Evolutionary conservation across 37 sponge, comb jelly and placozoan genomes (phyloP), one percentile per base, ranked within the genome.

Genomic region (Dysidea cf. avara): DNA sequence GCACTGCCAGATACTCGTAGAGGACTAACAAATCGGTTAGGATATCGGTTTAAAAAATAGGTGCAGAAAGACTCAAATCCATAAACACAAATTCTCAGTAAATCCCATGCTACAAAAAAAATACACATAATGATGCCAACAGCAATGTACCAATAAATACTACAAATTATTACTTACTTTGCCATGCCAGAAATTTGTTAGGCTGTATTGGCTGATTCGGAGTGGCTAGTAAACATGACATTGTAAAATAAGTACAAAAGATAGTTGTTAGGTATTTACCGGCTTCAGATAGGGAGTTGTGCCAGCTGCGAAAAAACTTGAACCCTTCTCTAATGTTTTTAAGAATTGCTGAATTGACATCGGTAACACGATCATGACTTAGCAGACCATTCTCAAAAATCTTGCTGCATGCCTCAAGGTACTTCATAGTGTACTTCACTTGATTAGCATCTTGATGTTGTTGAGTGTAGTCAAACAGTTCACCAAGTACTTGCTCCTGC

Each of bases 361-460:
- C 38, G 6, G 3, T 64, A 24, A 75, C 51, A n/a, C 32, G 30
- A 3, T 2, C 47, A 38, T 63, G 76, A 26, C 64, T 7, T 5
- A 77, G 60, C 4, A 77, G n/a, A 17, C 68, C 78, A 39, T 50
- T 52, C 48, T 77, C 78, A 66, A 77, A 77, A 16, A 77, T 21
- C 56, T 36, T 34, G 54, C 55, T 77, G 30, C 78, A 77, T 12
- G 60, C 78, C 29, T 67, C 60, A 3, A 77, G 32, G 60, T 67
- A 77, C n/a, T 53, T 2, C 49, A 12, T 56, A 12, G 68, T 66
- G 4, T 2, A 18, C 30, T 31, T 1, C 12, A 66, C 68, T 20
- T 50, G 31, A 2, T 13, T 31, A 21, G 68, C 59, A 56, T 69
- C 71, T 12, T 29, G 36, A 32, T n/a, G n/a, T 53, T 33, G 57